Evolutionary conservation across 1,140 invertebrate species (phyloP).

Genomic region (Pseudobourletiella spinata): DNA sequence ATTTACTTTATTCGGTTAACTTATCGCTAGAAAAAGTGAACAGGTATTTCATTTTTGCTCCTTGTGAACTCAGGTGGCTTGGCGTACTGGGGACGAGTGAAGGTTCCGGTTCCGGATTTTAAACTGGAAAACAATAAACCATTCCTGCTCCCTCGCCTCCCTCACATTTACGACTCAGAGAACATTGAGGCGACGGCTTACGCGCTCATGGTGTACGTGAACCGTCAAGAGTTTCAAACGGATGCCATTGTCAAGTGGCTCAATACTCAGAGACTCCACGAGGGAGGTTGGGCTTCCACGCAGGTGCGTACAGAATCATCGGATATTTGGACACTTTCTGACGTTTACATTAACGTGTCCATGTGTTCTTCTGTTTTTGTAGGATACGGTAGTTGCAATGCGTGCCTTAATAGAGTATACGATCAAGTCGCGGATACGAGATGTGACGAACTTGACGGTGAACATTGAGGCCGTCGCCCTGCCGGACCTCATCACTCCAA

Average conservation of each 20-base stretch:
- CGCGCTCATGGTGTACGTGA: slow-evolving; percentile 78
- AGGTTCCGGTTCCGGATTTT: slow-evolving; percentile 63
- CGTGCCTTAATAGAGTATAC: slow-evolving; percentile 87
- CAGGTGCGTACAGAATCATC: slow-evolving; percentile 47
- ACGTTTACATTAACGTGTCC: background rate
- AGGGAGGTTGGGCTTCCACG: slow-evolving; percentile 90
- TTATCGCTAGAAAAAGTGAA: background rate
- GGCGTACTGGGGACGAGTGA: slow-evolving; percentile 73
- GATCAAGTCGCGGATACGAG: slow-evolving; percentile 67
- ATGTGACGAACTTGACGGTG: slow-evolving; percentile 74
- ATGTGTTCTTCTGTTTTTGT: too few relatives aligned
- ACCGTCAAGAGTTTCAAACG: slow-evolving; percentile 64
- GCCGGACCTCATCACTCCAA: slow-evolving; percentile 51
- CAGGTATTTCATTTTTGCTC: slow-evolving; percentile 7
- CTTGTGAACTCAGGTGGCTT: slow-evolving; percentile 60
- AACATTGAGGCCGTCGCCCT: slow-evolving; percentile 77
- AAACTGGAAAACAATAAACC: slow-evolving; percentile 85
- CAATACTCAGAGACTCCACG: slow-evolving; percentile 78
- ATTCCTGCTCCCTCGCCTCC: slow-evolving; percentile 74
- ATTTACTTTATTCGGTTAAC: background rate
- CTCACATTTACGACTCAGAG: slow-evolving; percentile 76
- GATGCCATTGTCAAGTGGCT: slow-evolving; percentile 88
- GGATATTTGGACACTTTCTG: background rate
- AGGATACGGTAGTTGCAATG: slow-evolving; percentile 78
- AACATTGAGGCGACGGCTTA: slow-evolving; percentile 91